phyloP scores from a whole-genome alignment of 30 jellyfish, hydroid and myxozoan species.

The Phacellophora camtschatica region DNA sequence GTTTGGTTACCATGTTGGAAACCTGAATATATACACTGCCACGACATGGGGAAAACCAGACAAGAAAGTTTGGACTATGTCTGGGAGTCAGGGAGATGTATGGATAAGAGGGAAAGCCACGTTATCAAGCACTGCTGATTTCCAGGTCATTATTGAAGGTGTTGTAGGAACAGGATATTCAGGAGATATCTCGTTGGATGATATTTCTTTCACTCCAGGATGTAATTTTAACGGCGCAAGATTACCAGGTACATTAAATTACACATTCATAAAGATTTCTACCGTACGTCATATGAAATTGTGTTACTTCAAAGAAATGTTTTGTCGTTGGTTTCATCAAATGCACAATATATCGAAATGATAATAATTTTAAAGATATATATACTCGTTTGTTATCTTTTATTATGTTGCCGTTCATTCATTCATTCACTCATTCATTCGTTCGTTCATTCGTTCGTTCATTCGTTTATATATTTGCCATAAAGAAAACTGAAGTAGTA shows the following conservation, averaged over 20 bases:
- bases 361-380: no score
- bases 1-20: conserved; percentile 86
- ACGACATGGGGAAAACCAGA: conserved; percentile 86
- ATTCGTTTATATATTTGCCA: no score
- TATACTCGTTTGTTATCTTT: no score
- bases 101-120: conserved; percentile 85
- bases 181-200: conserved; percentile 96
- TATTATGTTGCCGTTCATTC: no score
- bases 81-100: conserved; percentile 77
- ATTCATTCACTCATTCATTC: no score
- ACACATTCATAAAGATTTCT: no score
- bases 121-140: conserved; percentile 60
- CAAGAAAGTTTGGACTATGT: conserved; percentile 53
- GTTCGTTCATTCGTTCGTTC: no score
- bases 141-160: conserved; percentile 95
- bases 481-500: no score
- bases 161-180: conserved; percentile 76
- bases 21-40: conserved; percentile 84
- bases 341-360: no score
- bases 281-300: no score
- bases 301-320: no score
- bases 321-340: no score
- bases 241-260: conserved; percentile 80
- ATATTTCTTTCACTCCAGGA: conserved; percentile 83
- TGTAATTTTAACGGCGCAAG: conserved; percentile 82